Evolutionary conservation across 2,888 invertebrate genomes (phyloP), one percentile per base, ranked within the genome.

Genomic region (Plebejus argus): DNA sequence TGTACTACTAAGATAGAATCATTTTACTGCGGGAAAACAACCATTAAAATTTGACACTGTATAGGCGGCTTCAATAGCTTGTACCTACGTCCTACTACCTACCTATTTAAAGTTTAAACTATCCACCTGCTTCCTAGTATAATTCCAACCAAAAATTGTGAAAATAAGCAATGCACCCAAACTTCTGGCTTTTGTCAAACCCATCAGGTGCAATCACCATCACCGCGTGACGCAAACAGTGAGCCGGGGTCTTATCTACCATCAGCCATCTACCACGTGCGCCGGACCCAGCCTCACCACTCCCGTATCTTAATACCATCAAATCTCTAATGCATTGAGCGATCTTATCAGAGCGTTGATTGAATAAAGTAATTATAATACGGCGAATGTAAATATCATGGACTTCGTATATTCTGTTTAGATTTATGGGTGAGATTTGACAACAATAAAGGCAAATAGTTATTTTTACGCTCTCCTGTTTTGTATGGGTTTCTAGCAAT

Each of bases 321-420:
- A 28, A 66, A 61, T 61, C 61, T 23, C 61, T 3, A 61, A 61
- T 58, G 20, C 58, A 61, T 2, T 58, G 3, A 2, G 23, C 12
- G 66, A 66, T 66, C 15, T 33, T 66, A 66, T 66, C 66, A 5
- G 1, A 33, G 18, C 28, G 15, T 66, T 66, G 66, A 66, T 66
- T 66, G 66, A 66, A 66, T 66, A 66, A 66, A 28, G 66, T 66
- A 66, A 66, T 66, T 66, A 66, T 66, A 28, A 66, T 66, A 28
- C 0, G 66, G 66, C 28, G 66, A 28, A 12, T 28, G 66, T 66
- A 12, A 66, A 66, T 66, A 66, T 66, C 15, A 15, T 66, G 66
- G 66, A 66, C 61, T 61, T 61, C 61, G 23, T 66, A 66, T 28
- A 66, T 58, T 61, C 23, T 23, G 4, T 12, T 1, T 58, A 58